A percentile compares a stretch with the other conserved stretches of the same genome.
These are phyloP conservation scores for Bombyx mori DNA, from an alignment of 1,140 invertebrate genomes.

Conservation along the genomic window ASM3026992v2 NC_085129.1:9766001-9766500, in stretches of 20 bases:
- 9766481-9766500: neutral
- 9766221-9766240: neutral
- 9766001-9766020: no score
- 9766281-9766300: neutral
- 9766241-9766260: neutral
- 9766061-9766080: no score
- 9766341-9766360: neutral
- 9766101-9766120: no score
- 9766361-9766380: neutral
- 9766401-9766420: slow-evolving; percentile 1
- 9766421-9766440: neutral
- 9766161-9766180: no score
- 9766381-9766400: neutral
- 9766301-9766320: neutral
- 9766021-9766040: no score
- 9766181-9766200: slow-evolving; percentile 3
- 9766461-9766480: neutral
- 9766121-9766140: no score
- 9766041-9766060: no score
- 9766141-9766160: no score
- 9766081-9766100: no score
- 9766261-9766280: neutral
- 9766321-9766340: neutral
- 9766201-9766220: slow-evolving; percentile 1
- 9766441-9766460: neutral